Evolutionary conservation across 2,797 vertebrate species (phyloP).

Genomic region (Orientallactaga sibirica): DNA sequence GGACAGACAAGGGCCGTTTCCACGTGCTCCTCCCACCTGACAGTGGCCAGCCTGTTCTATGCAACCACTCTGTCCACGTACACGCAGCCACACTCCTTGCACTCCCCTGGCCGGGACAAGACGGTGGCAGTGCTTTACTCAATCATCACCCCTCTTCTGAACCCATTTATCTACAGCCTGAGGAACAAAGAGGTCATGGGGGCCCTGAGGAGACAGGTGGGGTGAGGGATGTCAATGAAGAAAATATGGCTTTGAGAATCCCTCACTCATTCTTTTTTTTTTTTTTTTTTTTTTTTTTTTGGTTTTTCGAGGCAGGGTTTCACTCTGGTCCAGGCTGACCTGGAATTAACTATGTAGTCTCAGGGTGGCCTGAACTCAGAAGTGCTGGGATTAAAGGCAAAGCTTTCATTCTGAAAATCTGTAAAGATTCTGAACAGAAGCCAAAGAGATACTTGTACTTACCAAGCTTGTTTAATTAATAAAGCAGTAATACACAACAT

Average conservation of each 20-base stretch:
- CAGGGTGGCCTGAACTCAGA: too few relatives aligned
- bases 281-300: too few relatives aligned
- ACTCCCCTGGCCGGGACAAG: neutral
- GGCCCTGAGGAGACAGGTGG: neutral
- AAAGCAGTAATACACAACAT: neutral
- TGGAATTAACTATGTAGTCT: too few relatives aligned
- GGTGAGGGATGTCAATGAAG: neutral
- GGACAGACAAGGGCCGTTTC: neutral
- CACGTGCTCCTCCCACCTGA: slow-evolving; percentile 46
- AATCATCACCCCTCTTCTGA: slow-evolving; percentile 15
- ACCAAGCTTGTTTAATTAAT: neutral
- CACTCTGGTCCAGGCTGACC: too few relatives aligned
- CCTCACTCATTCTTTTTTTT: too few relatives aligned
- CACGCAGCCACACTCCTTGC: neutral
- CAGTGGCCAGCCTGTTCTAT: slow-evolving; percentile 32
- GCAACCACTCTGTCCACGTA: neutral
- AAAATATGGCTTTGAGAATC: neutral
- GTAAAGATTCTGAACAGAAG: neutral
- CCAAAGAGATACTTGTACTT: neutral
- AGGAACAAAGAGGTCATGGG: neutral
- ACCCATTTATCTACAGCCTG: slow-evolving; percentile 57
- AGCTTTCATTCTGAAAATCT: too few relatives aligned
- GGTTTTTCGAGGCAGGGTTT: too few relatives aligned
- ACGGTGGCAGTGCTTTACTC: slow-evolving; percentile 8
- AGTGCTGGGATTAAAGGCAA: too few relatives aligned